Evolutionary conservation across 2,888 invertebrate genomes (phyloP).

Genomic region (Drosophila robusta): DNA sequence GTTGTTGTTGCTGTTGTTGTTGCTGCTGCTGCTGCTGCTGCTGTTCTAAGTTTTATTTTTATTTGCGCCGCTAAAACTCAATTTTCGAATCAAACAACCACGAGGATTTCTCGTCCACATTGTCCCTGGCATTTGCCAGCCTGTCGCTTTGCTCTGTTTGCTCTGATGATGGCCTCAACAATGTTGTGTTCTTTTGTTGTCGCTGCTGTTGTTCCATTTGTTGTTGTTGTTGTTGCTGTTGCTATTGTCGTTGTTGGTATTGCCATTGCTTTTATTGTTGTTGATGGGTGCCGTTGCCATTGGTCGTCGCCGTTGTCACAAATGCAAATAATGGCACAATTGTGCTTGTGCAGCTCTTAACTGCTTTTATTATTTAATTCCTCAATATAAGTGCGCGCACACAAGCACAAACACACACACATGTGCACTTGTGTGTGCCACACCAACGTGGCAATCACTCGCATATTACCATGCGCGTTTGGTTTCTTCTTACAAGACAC

Average conservation of each 20-base stretch:
- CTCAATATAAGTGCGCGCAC: constrained; percentile 47
- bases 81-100: constrained; percentile 81
- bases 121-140: constrained; percentile 29
- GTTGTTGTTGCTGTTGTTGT: constrained; percentile 40
- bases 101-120: constrained; percentile 65
- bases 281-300: constrained; percentile 48
- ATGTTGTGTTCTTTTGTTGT: constrained; percentile 57
- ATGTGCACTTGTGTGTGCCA: constrained; percentile 1
- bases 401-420: not conserved
- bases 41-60: constrained; percentile 73
- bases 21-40: constrained; percentile 35
- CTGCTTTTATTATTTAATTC: constrained; percentile 79
- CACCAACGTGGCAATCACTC: constrained; percentile 13
- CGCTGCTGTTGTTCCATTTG: constrained; percentile 15
- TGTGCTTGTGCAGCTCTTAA: constrained; percentile 72
- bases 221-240: constrained; percentile 35
- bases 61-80: constrained; percentile 80
- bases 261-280: constrained; percentile 56
- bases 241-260: constrained; percentile 24
- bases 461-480: constrained; percentile 2
- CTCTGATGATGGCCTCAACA: constrained; percentile 62
- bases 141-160: constrained; percentile 52
- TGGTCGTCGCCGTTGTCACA: constrained; percentile 72
- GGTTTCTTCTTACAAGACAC: not conserved
- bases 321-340: constrained; percentile 84